Base-by-base conservation (phyloP, 1,140 invertebrate species). In the Hyphantria cunea region DNA sequence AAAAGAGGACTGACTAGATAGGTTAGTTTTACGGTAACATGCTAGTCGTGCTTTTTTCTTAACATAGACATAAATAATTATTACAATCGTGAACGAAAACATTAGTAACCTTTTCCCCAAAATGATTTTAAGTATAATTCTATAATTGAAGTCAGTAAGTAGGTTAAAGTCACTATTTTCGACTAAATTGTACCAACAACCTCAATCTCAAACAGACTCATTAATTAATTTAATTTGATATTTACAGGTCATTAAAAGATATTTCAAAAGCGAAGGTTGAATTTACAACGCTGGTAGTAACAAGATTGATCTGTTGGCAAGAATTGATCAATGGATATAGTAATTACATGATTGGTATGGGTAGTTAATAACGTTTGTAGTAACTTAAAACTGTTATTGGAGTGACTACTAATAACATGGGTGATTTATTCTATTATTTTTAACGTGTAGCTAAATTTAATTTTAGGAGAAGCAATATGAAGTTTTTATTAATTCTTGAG, bases 261-360 rank as follows among this genome's bases (percentile, higher is more conserved):
- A 47, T 56, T 56, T 56, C 32, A 54, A 54, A 41, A 47, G 53
- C 45, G 45, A 47, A 56, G 42, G 53, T 41, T 56, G 25, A 56
- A 31, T 45, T 56, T 56, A 54, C 52, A 44, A 44, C 39, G 8
- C 13, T 17, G 10, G 47, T 56, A 45, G 53, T 54, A 54, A 42
- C 37, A 54, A 54, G 41, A 54, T 54, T 42, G 39, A 54, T 44
- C 25, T 33, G 52, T 54, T 54, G 25, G 34, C n/a, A 54, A 3
- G 31, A 44, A 54, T 25, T 11, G 25, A 54, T 54, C 32, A 17
- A 44, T 54, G n/a, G 41, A 17, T 37, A 37, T 37, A 8, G 2
- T 37, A 37, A n/a, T n/a, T n/a, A n/a, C n/a, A n/a, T n/a, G n/a
- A n/a, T n/a, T n/a, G n/a, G n/a, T n/a, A n/a, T n/a, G n/a, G n/a